phyloP scores from a whole-genome alignment of 2,797 vertebrate species.

The Gambusia yucatana region DNA sequence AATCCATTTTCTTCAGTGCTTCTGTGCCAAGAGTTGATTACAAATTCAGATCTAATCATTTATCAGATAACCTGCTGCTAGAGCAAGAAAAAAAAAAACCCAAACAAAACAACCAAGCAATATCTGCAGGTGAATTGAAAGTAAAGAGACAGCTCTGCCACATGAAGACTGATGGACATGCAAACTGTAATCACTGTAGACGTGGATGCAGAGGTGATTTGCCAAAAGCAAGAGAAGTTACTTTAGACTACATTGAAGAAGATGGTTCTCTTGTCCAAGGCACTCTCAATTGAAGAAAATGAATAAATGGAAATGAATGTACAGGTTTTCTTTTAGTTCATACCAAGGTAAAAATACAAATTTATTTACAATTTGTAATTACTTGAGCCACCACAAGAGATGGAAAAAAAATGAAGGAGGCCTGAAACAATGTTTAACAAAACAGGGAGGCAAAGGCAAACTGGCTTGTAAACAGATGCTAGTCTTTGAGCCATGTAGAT shows the following conservation, averaged over 20 bases:
- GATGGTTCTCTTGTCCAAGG: neutral
- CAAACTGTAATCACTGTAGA: neutral
- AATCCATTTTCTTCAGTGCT: constrained; percentile 26
- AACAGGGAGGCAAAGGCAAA: neutral
- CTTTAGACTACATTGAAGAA: neutral
- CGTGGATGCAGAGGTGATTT: neutral
- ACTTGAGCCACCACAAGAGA: neutral
- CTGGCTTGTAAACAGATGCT: neutral
- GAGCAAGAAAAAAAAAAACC: neutral
- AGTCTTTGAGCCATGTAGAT: no score
- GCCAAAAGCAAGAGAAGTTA: neutral
- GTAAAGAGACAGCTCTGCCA: constrained; percentile 7
- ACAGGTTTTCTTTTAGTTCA: neutral
- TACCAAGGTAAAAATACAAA: neutral
- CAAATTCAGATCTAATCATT: constrained; percentile 38
- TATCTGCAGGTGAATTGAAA: constrained; percentile 11
- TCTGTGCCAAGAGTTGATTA: constrained; percentile 42
- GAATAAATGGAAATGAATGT: neutral
- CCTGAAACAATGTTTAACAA: neutral
- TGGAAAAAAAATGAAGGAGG: neutral
- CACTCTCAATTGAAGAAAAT: neutral
- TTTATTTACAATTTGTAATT: neutral
- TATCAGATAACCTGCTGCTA: constrained; percentile 29
- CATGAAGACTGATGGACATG: neutral
- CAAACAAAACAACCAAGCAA: neutral